Evolutionary conservation across 2,797 vertebrate genomes (phyloP).

Genomic region (Fistularia tabacaria): DNA sequence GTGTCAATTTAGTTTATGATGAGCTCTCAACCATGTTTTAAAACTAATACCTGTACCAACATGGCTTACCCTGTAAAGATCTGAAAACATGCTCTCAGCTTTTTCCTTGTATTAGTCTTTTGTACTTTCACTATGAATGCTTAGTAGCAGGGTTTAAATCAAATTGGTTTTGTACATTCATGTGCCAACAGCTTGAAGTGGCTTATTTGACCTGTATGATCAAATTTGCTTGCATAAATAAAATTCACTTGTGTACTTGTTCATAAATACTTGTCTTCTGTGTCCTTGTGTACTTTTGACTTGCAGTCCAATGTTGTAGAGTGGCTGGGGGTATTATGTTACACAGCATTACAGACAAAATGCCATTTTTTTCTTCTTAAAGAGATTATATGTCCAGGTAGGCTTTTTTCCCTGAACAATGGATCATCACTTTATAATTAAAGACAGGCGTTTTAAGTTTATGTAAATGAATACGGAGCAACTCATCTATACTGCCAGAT

Average conservation of each 20-base stretch:
- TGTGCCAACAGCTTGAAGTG: conserved; percentile 99
- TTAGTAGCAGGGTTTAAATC: conserved; percentile 95
- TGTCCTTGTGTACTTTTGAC: conserved; percentile 24
- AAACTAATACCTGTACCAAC: conserved; percentile 85
- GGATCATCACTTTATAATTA: no score
- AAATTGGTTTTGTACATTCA: conserved; percentile 99
- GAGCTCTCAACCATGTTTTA: conserved; percentile 89
- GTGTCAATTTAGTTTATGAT: conserved; percentile 94
- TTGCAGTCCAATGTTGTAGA: no score
- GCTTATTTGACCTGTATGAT: conserved; percentile 98
- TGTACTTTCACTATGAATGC: conserved; percentile 98
- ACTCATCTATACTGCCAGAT: conserved; percentile 29
- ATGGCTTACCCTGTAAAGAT: conserved; percentile 75
- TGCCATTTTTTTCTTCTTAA: no score
- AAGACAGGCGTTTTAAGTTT: not conserved
- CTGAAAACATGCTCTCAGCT: conserved; percentile 77
- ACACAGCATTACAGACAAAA: no score
- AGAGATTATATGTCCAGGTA: no score
- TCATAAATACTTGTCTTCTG: conserved; percentile 60
- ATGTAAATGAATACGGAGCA: not conserved
- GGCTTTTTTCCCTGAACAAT: not conserved
- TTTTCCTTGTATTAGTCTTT: conserved; percentile 93
- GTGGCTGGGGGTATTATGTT: no score
- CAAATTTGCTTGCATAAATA: conserved; percentile 98
- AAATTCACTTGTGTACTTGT: conserved; percentile 97